Evolutionary conservation across 2,888 invertebrate species (phyloP), one percentile per base, ranked within the genome.

Genomic region (Aporophyla nigra): DNA sequence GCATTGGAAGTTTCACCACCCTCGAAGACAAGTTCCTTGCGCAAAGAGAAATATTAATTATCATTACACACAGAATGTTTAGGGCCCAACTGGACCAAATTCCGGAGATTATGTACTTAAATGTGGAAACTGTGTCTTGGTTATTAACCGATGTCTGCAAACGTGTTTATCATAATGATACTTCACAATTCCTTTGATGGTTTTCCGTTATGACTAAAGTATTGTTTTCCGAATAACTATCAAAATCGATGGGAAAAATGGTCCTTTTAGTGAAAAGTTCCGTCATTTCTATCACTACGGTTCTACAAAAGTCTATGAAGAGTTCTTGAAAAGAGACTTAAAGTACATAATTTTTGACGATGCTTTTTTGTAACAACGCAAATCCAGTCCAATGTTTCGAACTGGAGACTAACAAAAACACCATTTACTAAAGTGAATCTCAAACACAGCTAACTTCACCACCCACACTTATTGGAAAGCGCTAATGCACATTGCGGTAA

Each of bases 401-500:
- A 61, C 21, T 19, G 7, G 6, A 53, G 16, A 27, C n/a, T 43
- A 54, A n/a, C 33, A 27, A 77, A 70, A 77, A 76, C 0, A 46
- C 16, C n/a, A 67, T 71, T 71, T 24, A 14, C 46, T 16, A 33
- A 77, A 72, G 49, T 72, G n/a, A 19, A 73, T 56, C n/a, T 59
- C 51, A 70, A 75, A 80, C 68, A 71, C 59, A 33, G 66, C 68
- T 69, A 73, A 71, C 59, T 82, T 71, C 21, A 24, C 69, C 71
- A 69, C 54, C 43, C 49, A 54, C 62, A 67, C 49, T 62, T 77
- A 74, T 71, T 70, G 70, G 68, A 75, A 78, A 84, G 73, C 76
- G 72, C 75, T 78, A 78, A 75, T 82, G 80, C 76, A 86, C 65
- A 78, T 80, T 82, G 76, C 80, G 80, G 78, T 81, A 78, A 77